Evolutionary conservation across 2,888 invertebrate species (phyloP), one percentile per base, ranked within the genome.

Genomic region (Hecatera dysodea): DNA sequence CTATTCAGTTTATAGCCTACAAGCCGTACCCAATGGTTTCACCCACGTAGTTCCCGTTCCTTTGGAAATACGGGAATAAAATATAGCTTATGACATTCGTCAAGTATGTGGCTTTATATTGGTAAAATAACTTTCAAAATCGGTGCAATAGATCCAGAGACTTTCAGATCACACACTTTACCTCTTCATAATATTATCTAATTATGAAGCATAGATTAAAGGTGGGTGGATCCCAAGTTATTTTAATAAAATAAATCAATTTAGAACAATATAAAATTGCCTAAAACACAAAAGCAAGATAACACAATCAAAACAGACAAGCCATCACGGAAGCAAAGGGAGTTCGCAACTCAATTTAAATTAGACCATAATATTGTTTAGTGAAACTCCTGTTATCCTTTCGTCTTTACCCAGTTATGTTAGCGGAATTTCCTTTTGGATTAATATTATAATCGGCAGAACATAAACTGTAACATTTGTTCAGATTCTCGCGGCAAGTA

Each of bases 311-410:
- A 9, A 53, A 48, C 24, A 60, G 57, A 75, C 44, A 75, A 59
- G 12, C 44, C 22, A 7, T 33, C 36, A 55, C 11, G 42, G 50
- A 48, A 27, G 12, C 7, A 46, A 24, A 46, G 27, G 59, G 59
- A 75, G 62, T 68, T 80, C 33, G 42, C 63, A 67, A 77, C 76
- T 68, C 50, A 76, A 77, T 60, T 55, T 19, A 60, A 63, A 55
- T 60, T 46, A 60, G 67, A 60, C 50, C 52, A 2, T 27, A 63
- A 46, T 63, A 46, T 50, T 80, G 48, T 75, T 44, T 46, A 50
- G 22, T 27, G 27, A 50, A 68, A 55, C 24, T 46, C 44, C 24
- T 19, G 44, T 17, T 53, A 63, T 44, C 39, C 29, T 57, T 24
- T 0, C 39, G 42, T 33, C 22, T 42, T 36, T 15, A 9, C 39